These are phyloP conservation scores for Chromobotia macracanthus DNA, from an alignment of 2,797 vertebrate species.

Conservation along the genomic window DNA sequence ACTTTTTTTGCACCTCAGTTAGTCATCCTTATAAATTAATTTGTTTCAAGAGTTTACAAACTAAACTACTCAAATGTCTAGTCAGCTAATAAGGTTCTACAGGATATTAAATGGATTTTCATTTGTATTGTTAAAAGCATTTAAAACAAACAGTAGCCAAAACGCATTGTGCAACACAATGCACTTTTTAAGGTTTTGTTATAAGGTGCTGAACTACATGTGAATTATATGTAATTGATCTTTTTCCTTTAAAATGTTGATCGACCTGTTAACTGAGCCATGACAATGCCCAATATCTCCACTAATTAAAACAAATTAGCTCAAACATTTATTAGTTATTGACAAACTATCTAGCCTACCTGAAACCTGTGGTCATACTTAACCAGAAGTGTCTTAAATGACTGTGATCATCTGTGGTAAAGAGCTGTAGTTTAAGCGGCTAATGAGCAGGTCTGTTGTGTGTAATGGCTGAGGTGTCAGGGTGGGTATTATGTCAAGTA, in stretches of 20 bases:
- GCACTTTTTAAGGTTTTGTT: not conserved
- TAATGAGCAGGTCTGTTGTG: constrained; percentile 9
- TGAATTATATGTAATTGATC: too few relatives aligned
- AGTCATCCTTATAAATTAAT: not conserved
- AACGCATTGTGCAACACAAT: not conserved
- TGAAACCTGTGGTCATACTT: constrained; percentile 29
- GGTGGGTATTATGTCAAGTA: constrained; percentile 16
- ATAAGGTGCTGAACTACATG: too few relatives aligned
- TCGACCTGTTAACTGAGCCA: not conserved
- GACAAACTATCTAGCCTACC: not conserved
- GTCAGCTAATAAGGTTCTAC: not conserved
- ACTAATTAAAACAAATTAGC: not conserved
- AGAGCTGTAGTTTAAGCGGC: not conserved
- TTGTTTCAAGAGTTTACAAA: not conserved
- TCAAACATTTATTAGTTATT: not conserved
- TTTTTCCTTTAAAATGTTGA: too few relatives aligned
- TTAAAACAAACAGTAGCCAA: not conserved
- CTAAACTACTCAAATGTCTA: constrained; percentile 4
- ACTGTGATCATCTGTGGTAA: not conserved
- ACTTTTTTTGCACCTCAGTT: not conserved
- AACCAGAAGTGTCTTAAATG: constrained; percentile 35
- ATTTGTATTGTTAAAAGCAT: too few relatives aligned
- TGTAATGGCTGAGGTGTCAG: not conserved
- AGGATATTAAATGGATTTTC: too few relatives aligned
- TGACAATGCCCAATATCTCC: too few relatives aligned